Conservation (phyloP, 1,140 invertebrate genomes). For the Oryctes rhinoceros region DNA sequence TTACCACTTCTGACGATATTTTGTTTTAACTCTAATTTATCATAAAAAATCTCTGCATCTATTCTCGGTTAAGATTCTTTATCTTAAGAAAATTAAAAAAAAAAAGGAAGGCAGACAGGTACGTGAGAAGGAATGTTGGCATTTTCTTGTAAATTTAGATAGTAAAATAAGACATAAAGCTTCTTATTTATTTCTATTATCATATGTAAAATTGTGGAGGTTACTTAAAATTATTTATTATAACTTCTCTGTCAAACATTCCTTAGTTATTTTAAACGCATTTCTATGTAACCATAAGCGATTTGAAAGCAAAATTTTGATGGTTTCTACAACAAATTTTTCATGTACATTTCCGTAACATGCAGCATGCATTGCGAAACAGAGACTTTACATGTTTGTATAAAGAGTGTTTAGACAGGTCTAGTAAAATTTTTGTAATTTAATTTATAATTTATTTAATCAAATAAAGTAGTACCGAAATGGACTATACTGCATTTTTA, state of each 20-base stretch:
- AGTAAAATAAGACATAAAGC: slow-evolving; percentile 1
- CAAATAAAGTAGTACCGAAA: slow-evolving; percentile 18
- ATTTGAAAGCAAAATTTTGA: background rate
- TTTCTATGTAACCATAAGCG: background rate
- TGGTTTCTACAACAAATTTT: background rate
- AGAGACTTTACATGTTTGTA: slow-evolving; percentile 21
- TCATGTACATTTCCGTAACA: background rate
- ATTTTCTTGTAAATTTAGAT: slow-evolving; percentile 11
- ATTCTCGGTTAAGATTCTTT: slow-evolving; percentile 21
- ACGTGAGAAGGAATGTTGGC: slow-evolving; percentile 16
- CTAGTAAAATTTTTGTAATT: slow-evolving; percentile 32
- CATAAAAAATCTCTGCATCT: slow-evolving; percentile 30
- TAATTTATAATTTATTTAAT: slow-evolving; percentile 33
- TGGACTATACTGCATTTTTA: slow-evolving; percentile 18
- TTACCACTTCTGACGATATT: slow-evolving; percentile 21
- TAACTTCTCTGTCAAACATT: slow-evolving; percentile 4
- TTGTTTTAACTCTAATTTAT: slow-evolving; percentile 16
- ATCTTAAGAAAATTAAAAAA: background rate
- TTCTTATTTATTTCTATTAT: slow-evolving; percentile 10
- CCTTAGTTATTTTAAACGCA: slow-evolving; percentile 1
- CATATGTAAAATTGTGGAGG: slow-evolving; percentile 19
- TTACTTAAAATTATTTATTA: slow-evolving; percentile 36
- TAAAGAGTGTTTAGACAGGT: slow-evolving; percentile 17
- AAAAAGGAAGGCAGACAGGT: slow-evolving; percentile 3
- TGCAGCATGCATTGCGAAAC: background rate